Evolutionary conservation across 2,888 invertebrate species (phyloP), one percentile per base, ranked within the genome.

Genomic region (Limnephilus lunatus): DNA sequence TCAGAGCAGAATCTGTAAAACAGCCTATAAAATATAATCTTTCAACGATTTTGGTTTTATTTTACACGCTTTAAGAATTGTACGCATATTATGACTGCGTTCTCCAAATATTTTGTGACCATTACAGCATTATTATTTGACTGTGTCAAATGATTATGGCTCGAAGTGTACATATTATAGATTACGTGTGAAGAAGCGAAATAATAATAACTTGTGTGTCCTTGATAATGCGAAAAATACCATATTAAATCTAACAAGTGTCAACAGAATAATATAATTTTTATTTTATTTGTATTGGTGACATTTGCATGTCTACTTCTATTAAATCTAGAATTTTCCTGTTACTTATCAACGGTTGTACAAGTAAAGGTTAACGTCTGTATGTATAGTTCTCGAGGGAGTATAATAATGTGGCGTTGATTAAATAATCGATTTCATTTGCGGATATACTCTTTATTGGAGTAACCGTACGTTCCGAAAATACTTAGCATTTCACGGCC

Each of bases 401-500:
- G 25, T 68, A 25, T 68, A 68, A 68, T 68, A n/a, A 25, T 9
- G 68, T 25, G 25, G 25, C 68, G 68, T 68, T 68, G 68, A 68
- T 68, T 68, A 68, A 68, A 68, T 68, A 68, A 68, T 68, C 68
- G 68, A 68, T 68, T 68, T 68, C 68, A 9, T 68, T 68, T 68
- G 68, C 68, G 68, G 68, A 68, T 68, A 68, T 68, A 68, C 68
- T 68, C 25, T 68, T 68, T 68, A 68, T 25, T n/a, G 68, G 68
- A 68, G 68, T 68, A 68, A 68, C 68, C 25, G 68, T 68, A 68
- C 83, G 83, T 11, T 32, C 32, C 83, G 32, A 83, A 83, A 83
- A 83, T 83, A 83, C 83, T 83, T 39, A 32, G 39, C 83, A 35
- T 83, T 83, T 83, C 83, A 83, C 83, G 83, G 83, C 83, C 83